Evolutionary conservation across 1,140 invertebrate genomes (phyloP), one percentile per base, ranked within the genome.

Genomic region (Sycophaga agraensis): DNA sequence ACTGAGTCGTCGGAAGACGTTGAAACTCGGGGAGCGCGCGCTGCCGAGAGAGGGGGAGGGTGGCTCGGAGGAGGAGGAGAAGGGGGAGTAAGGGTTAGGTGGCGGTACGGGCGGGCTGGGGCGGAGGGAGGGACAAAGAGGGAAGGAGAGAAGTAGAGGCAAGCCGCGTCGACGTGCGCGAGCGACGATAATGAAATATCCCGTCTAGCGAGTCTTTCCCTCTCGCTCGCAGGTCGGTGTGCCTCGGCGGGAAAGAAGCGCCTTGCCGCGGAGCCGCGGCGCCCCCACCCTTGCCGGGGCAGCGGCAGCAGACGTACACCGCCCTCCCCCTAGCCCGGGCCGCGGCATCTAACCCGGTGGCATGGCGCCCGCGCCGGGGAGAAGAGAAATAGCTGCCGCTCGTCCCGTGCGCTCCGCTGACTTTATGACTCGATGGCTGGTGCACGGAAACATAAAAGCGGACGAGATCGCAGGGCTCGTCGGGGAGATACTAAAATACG

Each of bases 361-460:
- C 14, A 9, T 4, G 5, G 16, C 50, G 9, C 31, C 17, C 8
- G 40, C 42, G 26, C 12, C 12, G 21, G 35, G n/a, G 14, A 22
- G 19, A 53, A 53, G 50, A 65, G 51, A 53, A 62, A 56, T 57
- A 63, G 68, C 65, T 61, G 61, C 67, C 59, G 66, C 66, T 68
- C 68, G 66, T 72, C 64, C 66, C 66, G 66, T 70, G 58, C 72
- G 73, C 70, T 68, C 67, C 67, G 64, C 70, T 76, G 72, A 76
- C 70, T 76, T 76, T 76, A 76, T 68, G 74, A 74, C 70, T n/a
- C n/a, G 73, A 73, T 70, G 72, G 34, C 35, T 19, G 54, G 53
- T 16, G 53, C 46, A 43, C 40, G 48, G 59, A 67, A 67, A 59
- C 51, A 56, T 67, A 64, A 65, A 67, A 69, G 55, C 48, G 9